Evolutionary conservation across 1,140 invertebrate species (phyloP), one percentile per base, ranked within the genome.

Genomic region (Metaphire vulgaris): DNA sequence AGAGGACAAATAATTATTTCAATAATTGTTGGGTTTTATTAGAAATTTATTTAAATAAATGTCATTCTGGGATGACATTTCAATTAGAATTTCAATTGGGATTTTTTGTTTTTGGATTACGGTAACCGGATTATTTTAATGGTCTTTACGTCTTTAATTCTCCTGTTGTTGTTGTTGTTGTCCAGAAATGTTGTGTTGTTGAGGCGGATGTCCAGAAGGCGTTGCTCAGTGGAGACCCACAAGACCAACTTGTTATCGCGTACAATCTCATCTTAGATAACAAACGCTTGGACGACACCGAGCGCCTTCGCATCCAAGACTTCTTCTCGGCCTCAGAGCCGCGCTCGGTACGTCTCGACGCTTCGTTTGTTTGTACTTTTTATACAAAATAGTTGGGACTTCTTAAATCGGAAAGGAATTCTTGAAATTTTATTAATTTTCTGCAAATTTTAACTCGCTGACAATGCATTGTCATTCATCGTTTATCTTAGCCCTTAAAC

Each of bases 211-310:
- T 99, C 0, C 95, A 97, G 82, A 91, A 90, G 81, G 96, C 97
- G 0, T 86, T 99, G 75, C 85, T 98, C 1, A 95, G 92, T 86
- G 95, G 95, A 0, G 96, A 99, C 88, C 95, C 95, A 0, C 96
- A 99, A 82, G 97, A 99, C 88, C 97, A 99, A 85, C 87, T 99
- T 69, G 94, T 92, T 0, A 99, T 99, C 81, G 97, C 97, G 15
- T 99, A 99, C 87, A 95, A 99, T 86, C 88, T 99, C 33, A 96
- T 99, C 76, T 94, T 99, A 72, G 98, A 99, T 85, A 99, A 99
- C 87, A 98, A 98, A 85, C 88, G 96, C 73, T 97, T 99, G 79
- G 95, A 93, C 1, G 95, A 96, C 76, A 78, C 72, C 1, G 93
- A 93, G 0, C 95, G 96, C 83, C 91, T 94, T 6, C 94, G 97